Evolutionary conservation across 2,113 vertebrate genomes (phyloP).

Genomic region (Puntigrus tetrazona): DNA sequence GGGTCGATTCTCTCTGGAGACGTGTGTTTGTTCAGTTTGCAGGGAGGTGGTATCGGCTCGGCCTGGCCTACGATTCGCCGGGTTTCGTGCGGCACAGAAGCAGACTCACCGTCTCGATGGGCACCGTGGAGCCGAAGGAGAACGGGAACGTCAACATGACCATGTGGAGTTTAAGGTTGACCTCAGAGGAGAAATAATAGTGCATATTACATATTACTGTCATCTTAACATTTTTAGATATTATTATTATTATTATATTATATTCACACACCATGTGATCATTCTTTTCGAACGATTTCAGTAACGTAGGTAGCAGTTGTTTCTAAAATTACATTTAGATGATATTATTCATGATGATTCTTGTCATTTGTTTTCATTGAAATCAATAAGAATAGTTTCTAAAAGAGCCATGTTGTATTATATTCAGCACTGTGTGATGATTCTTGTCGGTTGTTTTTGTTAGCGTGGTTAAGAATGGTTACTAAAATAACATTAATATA

Average conservation of each 20-base stretch:
- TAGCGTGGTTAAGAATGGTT: too few relatives aligned
- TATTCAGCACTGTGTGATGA: neutral
- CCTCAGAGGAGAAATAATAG: neutral
- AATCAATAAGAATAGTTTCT: neutral
- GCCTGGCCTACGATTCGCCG: constrained; percentile 73
- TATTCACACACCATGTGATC: neutral
- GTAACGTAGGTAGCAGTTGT: neutral
- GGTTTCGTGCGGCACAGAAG: constrained; percentile 64
- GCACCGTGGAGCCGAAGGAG: constrained; percentile 58
- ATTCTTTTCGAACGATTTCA: neutral
- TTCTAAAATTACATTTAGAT: neutral
- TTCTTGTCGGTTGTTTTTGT: too few relatives aligned
- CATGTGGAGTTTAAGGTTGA: constrained; percentile 71
- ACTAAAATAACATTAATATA: too few relatives aligned
- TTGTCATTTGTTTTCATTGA: neutral
- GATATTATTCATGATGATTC: neutral
- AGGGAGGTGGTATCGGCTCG: constrained; percentile 76
- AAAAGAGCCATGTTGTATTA: neutral
- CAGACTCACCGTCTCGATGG: constrained; percentile 68
- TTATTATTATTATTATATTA: neutral
- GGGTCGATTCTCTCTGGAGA: neutral
- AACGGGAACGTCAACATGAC: constrained; percentile 75
- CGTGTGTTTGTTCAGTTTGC: constrained; percentile 69
- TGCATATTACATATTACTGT: neutral
- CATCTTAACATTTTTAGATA: neutral